phyloP scores from a whole-genome alignment of 2,113 vertebrate genomes.

The Pelvicachromis taeniatus region DNA sequence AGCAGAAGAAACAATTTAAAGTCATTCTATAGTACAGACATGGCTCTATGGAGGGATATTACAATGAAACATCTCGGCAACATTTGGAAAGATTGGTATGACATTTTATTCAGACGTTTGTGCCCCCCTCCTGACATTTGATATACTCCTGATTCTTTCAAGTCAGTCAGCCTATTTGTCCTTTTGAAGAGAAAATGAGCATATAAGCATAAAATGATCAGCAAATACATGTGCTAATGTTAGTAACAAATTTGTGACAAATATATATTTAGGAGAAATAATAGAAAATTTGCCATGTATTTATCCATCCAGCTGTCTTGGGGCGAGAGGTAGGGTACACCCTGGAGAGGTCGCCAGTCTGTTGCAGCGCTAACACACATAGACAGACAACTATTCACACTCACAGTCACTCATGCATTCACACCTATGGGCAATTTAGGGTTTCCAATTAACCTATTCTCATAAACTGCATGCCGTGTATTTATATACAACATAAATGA shows the following conservation, averaged over 20 bases:
- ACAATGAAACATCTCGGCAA: background rate
- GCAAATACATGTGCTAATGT: too few species aligned
- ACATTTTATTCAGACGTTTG: background rate
- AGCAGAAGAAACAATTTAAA: background rate
- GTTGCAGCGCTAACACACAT: too few species aligned
- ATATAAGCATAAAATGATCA: too few species aligned
- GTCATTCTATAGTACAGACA: background rate
- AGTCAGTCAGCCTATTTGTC: background rate
- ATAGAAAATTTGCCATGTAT: background rate
- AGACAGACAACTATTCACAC: too few species aligned
- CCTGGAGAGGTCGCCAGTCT: too few species aligned
- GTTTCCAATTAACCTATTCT: too few species aligned
- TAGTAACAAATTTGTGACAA: background rate
- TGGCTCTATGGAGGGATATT: background rate
- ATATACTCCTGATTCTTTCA: background rate
- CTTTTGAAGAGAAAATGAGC: background rate
- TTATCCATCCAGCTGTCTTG: too few species aligned
- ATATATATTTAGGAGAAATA: background rate
- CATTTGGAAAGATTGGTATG: background rate
- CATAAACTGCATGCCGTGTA: too few species aligned
- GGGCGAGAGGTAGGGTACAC: too few species aligned
- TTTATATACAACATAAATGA: background rate
- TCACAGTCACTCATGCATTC: too few species aligned
- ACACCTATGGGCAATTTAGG: too few species aligned
- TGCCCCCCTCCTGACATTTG: background rate